Percentiles rank a stretch among this genome's conserved stretches.
These are phyloP conservation scores for Polymixis flavicincta DNA, from an alignment of 2,888 invertebrate species.

Conservation along the genomic window DNA sequence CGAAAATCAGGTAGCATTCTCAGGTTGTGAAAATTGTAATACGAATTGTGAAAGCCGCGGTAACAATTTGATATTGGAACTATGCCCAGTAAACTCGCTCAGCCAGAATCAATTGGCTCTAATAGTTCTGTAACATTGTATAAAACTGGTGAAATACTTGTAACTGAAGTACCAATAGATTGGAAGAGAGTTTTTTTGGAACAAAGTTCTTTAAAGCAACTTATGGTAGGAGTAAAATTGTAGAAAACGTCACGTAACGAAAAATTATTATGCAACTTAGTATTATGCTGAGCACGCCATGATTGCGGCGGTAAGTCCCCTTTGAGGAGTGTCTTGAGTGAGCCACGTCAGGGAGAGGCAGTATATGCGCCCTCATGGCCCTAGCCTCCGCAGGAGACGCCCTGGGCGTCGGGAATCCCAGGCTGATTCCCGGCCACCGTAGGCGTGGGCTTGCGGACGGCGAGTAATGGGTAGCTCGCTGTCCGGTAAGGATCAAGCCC, in stretches of 20 bases:
- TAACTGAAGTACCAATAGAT: background rate
- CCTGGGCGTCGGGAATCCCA: too few species aligned
- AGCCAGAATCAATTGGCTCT: conserved; percentile 40
- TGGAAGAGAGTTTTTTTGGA: background rate
- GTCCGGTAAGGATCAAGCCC: too few species aligned
- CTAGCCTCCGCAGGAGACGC: too few species aligned
- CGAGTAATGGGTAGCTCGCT: too few species aligned
- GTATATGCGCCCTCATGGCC: too few species aligned
- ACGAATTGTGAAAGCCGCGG: conserved; percentile 15
- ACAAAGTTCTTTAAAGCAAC: background rate
- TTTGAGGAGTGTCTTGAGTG: too few species aligned
- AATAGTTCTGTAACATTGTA: conserved; percentile 24
- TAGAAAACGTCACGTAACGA: background rate
- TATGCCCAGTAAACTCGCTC: conserved; percentile 40
- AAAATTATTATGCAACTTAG: background rate
- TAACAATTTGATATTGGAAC: conserved; percentile 49
- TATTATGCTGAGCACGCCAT: too few species aligned
- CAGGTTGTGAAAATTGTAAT: conserved; percentile 18
- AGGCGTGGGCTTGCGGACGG: too few species aligned
- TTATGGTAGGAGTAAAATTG: background rate
- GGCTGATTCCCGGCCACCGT: too few species aligned
- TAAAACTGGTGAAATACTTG: conserved; percentile 19
- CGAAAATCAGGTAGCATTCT: background rate
- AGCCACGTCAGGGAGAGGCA: too few species aligned
- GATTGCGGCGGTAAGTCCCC: too few species aligned